A percentile compares a stretch with the other conserved stretches of the same genome.
Evolutionary conservation across 2,113 vertebrate genomes (phyloP).

Genomic region (Dasyurus viverrinus): DNA sequence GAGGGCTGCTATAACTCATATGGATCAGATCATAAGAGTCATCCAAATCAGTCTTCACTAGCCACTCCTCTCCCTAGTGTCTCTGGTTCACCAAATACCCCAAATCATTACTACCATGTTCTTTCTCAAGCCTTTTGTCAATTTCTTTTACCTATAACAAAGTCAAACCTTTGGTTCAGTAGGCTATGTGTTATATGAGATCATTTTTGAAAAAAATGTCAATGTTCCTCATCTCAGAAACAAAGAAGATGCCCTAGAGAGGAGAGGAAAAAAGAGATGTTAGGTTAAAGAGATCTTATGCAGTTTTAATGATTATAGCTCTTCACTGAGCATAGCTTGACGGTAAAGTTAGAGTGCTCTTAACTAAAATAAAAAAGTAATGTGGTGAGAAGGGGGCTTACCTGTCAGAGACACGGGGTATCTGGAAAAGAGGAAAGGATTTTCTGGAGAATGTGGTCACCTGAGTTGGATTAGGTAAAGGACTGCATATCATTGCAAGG

Average conservation of each 20-base stretch:
- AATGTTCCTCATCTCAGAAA: background rate
- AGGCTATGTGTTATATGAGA: background rate
- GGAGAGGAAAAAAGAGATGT: background rate
- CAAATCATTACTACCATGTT: background rate
- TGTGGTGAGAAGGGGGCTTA: background rate
- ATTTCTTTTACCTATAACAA: background rate
- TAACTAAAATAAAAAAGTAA: background rate
- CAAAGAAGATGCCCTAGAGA: background rate
- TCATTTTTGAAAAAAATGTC: background rate
- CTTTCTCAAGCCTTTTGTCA: background rate
- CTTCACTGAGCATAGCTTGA: background rate
- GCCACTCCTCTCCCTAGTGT: background rate
- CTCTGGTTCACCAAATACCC: background rate
- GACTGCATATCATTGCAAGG: background rate
- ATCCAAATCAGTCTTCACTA: background rate
- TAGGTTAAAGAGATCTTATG: background rate
- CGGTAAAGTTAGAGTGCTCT: background rate
- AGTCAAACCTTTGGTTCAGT: background rate
- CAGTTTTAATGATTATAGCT: background rate
- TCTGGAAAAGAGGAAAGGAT: too few relatives aligned
- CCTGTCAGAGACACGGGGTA: too few relatives aligned
- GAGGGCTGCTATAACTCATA: background rate
- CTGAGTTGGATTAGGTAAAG: background rate
- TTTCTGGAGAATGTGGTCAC: background rate
- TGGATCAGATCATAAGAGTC: background rate